phyloP scores from a whole-genome alignment of 2,113 vertebrate genomes.

The Crotalus helleri region DNA sequence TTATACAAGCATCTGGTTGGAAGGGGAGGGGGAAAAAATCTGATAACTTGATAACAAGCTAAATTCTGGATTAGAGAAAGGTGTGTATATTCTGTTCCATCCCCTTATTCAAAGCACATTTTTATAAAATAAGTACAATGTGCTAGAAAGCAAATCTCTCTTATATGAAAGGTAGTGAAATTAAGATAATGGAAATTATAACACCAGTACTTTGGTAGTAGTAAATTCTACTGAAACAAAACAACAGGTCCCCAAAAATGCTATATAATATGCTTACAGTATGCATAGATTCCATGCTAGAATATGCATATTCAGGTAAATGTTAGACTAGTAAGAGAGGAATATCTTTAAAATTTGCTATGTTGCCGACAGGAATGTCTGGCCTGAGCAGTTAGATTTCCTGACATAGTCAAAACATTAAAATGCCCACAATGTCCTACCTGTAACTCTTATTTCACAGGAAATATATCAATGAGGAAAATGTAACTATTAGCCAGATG shows the following conservation, averaged over 20 bases:
- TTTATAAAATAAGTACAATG: not conserved
- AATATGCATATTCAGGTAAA: not conserved
- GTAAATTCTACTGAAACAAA: not conserved
- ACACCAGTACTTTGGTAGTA: not conserved
- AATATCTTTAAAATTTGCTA: not conserved
- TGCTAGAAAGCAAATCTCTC: not conserved
- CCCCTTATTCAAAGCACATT: not conserved
- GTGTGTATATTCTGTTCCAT: not conserved
- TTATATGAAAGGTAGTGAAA: not conserved
- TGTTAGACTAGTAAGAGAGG: not conserved
- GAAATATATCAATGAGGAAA: not conserved
- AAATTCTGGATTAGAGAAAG: not conserved
- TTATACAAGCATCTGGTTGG: not conserved
- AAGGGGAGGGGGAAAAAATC: not conserved
- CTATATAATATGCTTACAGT: too few species aligned
- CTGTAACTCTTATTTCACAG: not conserved
- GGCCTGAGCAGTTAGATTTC: not conserved
- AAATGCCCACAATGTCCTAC: not conserved
- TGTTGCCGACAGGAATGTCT: not conserved
- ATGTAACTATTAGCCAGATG: not conserved
- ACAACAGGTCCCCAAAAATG: not conserved
- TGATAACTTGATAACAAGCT: not conserved
- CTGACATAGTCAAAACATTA: not conserved
- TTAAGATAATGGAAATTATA: not conserved
- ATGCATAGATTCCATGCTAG: not conserved